phyloP scores from a whole-genome alignment of 2,888 invertebrate genomes.

The Steinernema hermaphroditum region DNA sequence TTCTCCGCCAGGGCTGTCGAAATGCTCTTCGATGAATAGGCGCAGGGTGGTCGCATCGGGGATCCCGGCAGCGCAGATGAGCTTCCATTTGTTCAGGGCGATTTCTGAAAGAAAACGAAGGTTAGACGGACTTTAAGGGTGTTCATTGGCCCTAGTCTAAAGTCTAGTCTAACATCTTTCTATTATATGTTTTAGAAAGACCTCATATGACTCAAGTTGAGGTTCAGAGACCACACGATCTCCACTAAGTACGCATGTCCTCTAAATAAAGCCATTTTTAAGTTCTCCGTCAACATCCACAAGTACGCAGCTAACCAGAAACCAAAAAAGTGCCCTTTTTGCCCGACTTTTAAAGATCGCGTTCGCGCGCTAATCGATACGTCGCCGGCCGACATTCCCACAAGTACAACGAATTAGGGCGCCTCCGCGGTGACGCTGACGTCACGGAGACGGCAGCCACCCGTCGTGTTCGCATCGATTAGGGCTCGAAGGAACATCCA shows the following conservation, averaged over 20 bases:
- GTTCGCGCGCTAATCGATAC: not conserved
- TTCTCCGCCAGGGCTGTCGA: conserved; percentile 61
- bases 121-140: too few species aligned
- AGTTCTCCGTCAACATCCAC: too few species aligned
- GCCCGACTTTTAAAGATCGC: conserved; percentile 4
- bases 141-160: too few species aligned
- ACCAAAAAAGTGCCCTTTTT: not conserved
- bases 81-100: conserved; percentile 50
- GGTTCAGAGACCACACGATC: too few species aligned
- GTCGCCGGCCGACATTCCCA: not conserved
- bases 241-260: too few species aligned
- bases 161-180: too few species aligned
- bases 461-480: conserved; percentile 12
- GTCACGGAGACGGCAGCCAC: conserved; percentile 20
- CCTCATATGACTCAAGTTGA: too few species aligned
- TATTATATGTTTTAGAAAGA: too few species aligned
- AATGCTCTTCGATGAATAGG: conserved; percentile 54
- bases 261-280: too few species aligned
- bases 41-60: conserved; percentile 44
- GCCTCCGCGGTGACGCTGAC: conserved; percentile 10
- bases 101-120: conserved; percentile 41
- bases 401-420: not conserved
- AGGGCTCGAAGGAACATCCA: not conserved
- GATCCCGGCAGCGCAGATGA: conserved; percentile 39
- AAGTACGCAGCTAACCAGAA: too few species aligned